Evolutionary conservation across 2,888 invertebrate genomes (phyloP), one percentile per base, ranked within the genome.

Genomic region (Scelioninae gen. 2): DNA sequence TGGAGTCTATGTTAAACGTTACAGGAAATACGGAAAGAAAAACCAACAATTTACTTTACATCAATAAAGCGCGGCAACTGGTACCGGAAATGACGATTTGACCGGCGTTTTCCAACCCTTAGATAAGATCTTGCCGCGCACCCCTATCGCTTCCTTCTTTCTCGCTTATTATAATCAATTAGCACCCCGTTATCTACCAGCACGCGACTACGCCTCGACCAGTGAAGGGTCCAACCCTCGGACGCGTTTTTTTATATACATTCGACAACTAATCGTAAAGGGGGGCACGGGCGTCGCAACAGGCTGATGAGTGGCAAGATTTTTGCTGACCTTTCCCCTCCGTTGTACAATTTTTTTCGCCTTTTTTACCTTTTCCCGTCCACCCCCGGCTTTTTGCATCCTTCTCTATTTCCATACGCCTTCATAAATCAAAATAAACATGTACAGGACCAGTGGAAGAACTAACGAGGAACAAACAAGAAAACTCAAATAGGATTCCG

Each of bases 111-210:
- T 75, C 37, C 67, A 73, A 64, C 79, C 78, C 76, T 72, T 58
- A 70, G 73, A 69, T 75, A 71, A 70, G 67, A 74, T 73, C 65
- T 43, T 0, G 46, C 58, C 64, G 65, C 45, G 53, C 68, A 65
- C 71, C 68, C 68, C 74, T 70, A 71, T 37, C 76, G 58, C 70
- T 77, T 78, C 76, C 79, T 74, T 78, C 79, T 76, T 76, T 57
- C 52, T 45, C 76, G 75, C 78, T 84, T 84, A 84, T 86, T 83
- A 82, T 84, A 85, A 85, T 86, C 84, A 86, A 86, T 86, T 85
- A 85, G 83, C 83, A 78, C 79, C 78, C 80, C 75, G 81, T 82
- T 85, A 84, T 82, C 83, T 80, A 78, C 77, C 76, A 81, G 82
- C 83, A 81, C 81, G 80, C 82, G 78, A 81, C 79, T 77, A 60